phyloP scores from a whole-genome alignment of 2,888 invertebrate genomes.

The Acleris cristana region DNA sequence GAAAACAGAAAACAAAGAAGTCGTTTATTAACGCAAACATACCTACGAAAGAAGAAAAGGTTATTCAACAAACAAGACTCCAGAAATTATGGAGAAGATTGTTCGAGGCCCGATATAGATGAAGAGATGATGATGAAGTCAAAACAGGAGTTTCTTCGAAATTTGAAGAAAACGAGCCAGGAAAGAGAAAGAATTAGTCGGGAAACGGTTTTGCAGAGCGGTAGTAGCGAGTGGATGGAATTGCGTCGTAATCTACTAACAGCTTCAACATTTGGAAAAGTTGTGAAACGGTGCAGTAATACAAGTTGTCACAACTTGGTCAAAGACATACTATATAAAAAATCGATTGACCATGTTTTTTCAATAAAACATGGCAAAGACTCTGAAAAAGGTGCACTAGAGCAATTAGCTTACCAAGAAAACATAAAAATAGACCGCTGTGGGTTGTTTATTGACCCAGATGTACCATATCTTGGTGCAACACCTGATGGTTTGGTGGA shows the following conservation, averaged over 20 bases:
- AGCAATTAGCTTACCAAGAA: too few relatives aligned
- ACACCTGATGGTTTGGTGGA: too few relatives aligned
- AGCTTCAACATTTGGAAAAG: conserved; percentile 40
- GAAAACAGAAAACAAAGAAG: conserved; percentile 1
- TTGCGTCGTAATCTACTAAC: conserved; percentile 38
- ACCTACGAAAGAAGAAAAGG: background rate
- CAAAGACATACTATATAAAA: too few relatives aligned
- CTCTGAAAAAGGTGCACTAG: too few relatives aligned
- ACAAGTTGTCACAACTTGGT: too few relatives aligned
- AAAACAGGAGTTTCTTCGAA: conserved; percentile 7
- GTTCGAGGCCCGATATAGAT: background rate
- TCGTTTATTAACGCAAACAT: conserved; percentile 7
- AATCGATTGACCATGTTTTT: too few relatives aligned
- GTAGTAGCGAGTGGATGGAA: conserved; percentile 40
- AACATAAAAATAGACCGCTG: too few relatives aligned
- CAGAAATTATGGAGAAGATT: conserved; percentile 3
- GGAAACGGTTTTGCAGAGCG: conserved; percentile 37
- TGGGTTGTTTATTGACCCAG: too few relatives aligned
- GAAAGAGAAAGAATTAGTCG: conserved; percentile 31
- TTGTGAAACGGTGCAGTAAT: too few relatives aligned
- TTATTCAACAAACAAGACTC: conserved; percentile 1
- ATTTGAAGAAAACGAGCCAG: conserved; percentile 16
- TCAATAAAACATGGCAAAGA: too few relatives aligned
- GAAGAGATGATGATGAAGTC: background rate
- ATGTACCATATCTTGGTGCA: too few relatives aligned